Conservation (phyloP, 2,888 invertebrate genomes). For the Plebejus melissa region DNA sequence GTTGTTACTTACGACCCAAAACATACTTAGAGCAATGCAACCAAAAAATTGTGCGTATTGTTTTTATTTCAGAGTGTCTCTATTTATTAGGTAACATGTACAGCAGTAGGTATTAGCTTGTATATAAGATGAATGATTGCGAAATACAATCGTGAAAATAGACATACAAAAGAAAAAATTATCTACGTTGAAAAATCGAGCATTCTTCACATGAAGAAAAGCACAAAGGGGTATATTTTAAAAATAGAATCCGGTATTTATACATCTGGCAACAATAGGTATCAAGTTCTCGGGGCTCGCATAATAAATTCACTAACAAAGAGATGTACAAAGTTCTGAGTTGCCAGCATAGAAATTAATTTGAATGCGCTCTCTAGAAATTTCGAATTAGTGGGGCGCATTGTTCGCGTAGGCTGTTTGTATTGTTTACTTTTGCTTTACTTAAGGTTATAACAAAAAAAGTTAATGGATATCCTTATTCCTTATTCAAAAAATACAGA, state of each 20-base stretch:
- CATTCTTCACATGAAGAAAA: constrained; percentile 8
- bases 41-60: too few relatives aligned
- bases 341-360: constrained; percentile 34
- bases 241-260: constrained; percentile 23
- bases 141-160: background rate
- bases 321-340: constrained; percentile 36
- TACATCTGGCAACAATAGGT: constrained; percentile 32
- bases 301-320: constrained; percentile 35
- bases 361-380: constrained; percentile 33
- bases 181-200: constrained; percentile 11
- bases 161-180: background rate
- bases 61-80: too few relatives aligned
- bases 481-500: too few relatives aligned
- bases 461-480: too few relatives aligned
- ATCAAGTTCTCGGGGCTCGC: constrained; percentile 30
- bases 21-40: too few relatives aligned
- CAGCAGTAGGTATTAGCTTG: background rate
- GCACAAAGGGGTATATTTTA: constrained; percentile 7
- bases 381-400: constrained; percentile 31
- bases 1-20: too few relatives aligned
- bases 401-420: constrained; percentile 20
- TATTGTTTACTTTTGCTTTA: constrained; percentile 7
- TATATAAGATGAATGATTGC: background rate
- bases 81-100: too few relatives aligned
- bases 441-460: background rate